These are phyloP conservation scores for Tyrophagus putrescentiae DNA, from an alignment of 1,140 invertebrate species.

Conservation along the genomic window DNA sequence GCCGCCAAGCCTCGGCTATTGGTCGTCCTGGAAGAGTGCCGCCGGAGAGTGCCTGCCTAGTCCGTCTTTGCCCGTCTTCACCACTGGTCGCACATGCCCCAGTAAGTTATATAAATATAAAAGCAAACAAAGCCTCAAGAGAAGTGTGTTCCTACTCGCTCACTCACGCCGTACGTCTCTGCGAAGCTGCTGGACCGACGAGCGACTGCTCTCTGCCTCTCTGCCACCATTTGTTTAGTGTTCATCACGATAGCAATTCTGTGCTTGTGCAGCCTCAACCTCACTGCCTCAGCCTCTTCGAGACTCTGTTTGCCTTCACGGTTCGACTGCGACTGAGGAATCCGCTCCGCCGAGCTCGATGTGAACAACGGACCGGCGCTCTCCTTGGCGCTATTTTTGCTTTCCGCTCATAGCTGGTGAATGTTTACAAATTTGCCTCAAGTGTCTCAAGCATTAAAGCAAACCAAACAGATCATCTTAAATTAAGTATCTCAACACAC, in stretches of 20 bases:
- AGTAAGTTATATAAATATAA: neutral
- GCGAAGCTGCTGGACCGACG: neutral
- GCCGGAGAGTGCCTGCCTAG: too few relatives aligned
- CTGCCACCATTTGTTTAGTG: constrained; percentile 1
- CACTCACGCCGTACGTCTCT: too few relatives aligned
- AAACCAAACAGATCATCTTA: constrained; percentile 13
- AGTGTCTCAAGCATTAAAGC: constrained; percentile 12
- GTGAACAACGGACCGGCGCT: too few relatives aligned
- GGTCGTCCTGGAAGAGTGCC: too few relatives aligned
- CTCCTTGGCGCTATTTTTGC: too few relatives aligned
- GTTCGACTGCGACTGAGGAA: neutral
- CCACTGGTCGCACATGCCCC: constrained; percentile 13
- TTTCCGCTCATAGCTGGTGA: neutral
- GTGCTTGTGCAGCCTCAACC: too few relatives aligned
- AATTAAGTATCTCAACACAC: constrained; percentile 6
- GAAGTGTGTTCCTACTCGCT: too few relatives aligned
- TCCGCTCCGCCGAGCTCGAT: too few relatives aligned
- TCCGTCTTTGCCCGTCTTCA: too few relatives aligned
- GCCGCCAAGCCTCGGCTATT: too few relatives aligned
- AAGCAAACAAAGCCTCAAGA: constrained; percentile 5
- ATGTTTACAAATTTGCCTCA: constrained; percentile 14
- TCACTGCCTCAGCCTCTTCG: neutral
- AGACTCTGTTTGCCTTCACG: constrained; percentile 12
- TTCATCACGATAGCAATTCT: too few relatives aligned
- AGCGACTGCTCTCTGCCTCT: neutral